phyloP scores from a whole-genome alignment of 2,113 vertebrate species.

The Rhinolophus sinicus region DNA sequence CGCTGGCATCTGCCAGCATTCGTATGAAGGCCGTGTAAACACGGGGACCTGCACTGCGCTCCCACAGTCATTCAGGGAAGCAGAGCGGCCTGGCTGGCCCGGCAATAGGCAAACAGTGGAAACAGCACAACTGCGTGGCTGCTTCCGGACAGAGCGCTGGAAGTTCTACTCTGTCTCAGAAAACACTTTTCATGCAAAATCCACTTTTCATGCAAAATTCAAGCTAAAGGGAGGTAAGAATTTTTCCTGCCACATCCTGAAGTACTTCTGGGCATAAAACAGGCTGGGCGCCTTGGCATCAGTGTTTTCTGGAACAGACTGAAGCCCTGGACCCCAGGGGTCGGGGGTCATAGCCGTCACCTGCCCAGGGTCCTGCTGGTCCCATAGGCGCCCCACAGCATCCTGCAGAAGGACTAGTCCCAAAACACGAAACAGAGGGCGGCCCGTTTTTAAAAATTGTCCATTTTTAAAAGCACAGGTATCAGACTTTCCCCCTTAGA shows the following conservation, averaged over 20 bases:
- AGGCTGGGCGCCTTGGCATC: constrained; percentile 31
- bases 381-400: constrained; percentile 66
- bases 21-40: constrained; percentile 7
- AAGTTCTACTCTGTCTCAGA: background rate
- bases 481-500: constrained; percentile 67
- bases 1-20: background rate
- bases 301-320: constrained; percentile 62
- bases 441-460: constrained; percentile 72
- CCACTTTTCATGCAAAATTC: background rate
- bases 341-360: constrained; percentile 63
- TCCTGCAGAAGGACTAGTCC: constrained; percentile 60
- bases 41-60: background rate
- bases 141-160: background rate
- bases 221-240: constrained; percentile 29
- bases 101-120: background rate
- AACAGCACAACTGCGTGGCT: background rate
- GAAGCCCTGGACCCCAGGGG: constrained; percentile 61
- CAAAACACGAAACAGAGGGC: constrained; percentile 66
- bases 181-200: constrained; percentile 27
- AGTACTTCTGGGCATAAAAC: background rate
- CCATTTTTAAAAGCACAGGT: constrained; percentile 75
- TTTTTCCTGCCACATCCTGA: background rate
- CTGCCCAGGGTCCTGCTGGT: constrained; percentile 58
- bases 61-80: background rate
- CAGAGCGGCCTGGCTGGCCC: background rate